Percentiles rank a stretch among this genome's conserved stretches.
phyloP scores from a whole-genome alignment of 2,888 invertebrate genomes.

The Xestobium rufovillosum region DNA sequence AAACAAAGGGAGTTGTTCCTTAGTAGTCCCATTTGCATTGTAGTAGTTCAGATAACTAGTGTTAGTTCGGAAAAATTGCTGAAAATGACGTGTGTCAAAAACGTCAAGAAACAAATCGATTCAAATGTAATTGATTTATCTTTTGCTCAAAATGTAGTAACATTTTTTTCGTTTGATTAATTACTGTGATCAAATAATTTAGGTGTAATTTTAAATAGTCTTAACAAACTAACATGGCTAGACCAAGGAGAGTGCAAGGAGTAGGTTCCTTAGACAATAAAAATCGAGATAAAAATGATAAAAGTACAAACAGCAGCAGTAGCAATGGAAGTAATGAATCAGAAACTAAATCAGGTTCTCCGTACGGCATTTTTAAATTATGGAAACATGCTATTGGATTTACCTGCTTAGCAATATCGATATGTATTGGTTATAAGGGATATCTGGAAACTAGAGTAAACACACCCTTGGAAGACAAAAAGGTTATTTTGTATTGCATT shows the following conservation, averaged over 20 bases:
- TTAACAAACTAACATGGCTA: conserved; percentile 21
- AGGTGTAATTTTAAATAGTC: too few species aligned
- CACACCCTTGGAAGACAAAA: conserved; percentile 72
- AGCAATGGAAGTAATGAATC: conserved; percentile 40
- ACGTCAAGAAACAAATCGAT: too few species aligned
- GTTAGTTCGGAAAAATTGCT: too few species aligned
- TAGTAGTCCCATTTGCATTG: too few species aligned
- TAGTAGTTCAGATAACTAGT: too few species aligned
- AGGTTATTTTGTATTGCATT: conserved; percentile 49
- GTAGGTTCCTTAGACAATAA: too few species aligned
- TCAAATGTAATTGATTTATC: too few species aligned
- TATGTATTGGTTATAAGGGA: conserved; percentile 69
- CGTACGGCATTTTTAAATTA: conserved; percentile 30
- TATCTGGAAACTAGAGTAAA: conserved; percentile 84
- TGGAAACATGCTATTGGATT: conserved; percentile 58
- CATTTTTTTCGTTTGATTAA: too few species aligned
- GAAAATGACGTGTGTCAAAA: too few species aligned
- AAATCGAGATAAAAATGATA: conserved; percentile 28
- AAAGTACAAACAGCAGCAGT: conserved; percentile 39
- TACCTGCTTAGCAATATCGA: conserved; percentile 59
- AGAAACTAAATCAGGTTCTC: conserved; percentile 24
- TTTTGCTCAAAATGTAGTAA: too few species aligned
- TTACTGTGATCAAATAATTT: too few species aligned
- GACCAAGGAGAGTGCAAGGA: not conserved
- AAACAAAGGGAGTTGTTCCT: too few species aligned